These are phyloP conservation scores for Heterodera filipjevi DNA, from an alignment of 2,888 invertebrate genomes.

Conservation along the genomic window DNA sequence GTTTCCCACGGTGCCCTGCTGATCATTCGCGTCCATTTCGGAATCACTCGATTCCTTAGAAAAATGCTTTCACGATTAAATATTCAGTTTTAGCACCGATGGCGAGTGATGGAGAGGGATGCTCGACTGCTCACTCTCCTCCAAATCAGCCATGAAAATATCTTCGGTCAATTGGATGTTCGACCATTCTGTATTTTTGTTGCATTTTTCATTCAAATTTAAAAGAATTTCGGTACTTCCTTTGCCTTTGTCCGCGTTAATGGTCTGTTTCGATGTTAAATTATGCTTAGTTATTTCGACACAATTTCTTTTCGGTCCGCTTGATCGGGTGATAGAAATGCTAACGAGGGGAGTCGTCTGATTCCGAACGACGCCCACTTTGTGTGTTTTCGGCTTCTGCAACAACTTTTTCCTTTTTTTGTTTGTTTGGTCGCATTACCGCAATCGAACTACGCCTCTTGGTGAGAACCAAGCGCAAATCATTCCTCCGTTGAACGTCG, in stretches of 20 bases:
- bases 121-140: slow-evolving; percentile 17
- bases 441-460: neutral
- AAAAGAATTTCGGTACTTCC: neutral
- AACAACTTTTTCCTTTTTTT: neutral
- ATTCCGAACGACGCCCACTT: neutral
- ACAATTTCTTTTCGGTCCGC: neutral
- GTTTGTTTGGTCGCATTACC: neutral
- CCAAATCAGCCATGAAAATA: neutral
- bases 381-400: neutral
- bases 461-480: slow-evolving; percentile 7
- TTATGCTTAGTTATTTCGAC: neutral
- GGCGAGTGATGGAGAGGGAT: slow-evolving; percentile 10
- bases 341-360: neutral
- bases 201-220: neutral
- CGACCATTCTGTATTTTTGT: neutral
- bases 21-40: neutral
- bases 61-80: neutral
- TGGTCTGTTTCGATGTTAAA: neutral
- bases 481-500: slow-evolving; percentile 4
- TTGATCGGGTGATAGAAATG: neutral
- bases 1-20: neutral
- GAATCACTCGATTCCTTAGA: neutral
- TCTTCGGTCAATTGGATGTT: neutral
- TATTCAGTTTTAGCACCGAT: neutral
- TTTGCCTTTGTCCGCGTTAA: neutral